These are phyloP conservation scores for Electrona antarctica DNA, from an alignment of 2,113 vertebrate genomes.

Conservation along the genomic window DNA sequence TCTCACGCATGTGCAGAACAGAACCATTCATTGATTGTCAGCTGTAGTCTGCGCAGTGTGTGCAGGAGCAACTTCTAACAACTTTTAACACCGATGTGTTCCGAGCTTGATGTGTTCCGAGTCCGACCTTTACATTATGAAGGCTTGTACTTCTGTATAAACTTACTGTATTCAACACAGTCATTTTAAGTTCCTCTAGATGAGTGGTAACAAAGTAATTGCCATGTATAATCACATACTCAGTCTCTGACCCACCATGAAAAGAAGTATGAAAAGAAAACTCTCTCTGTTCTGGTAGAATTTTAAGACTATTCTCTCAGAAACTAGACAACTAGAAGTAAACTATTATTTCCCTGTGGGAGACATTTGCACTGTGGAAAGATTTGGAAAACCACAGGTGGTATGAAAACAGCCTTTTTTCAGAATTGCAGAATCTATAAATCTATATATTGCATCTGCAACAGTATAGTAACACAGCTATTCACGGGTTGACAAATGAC, in stretches of 20 bases:
- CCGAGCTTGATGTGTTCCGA: too few relatives aligned
- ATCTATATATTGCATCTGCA: constrained; percentile 12
- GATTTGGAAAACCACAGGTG: not conserved
- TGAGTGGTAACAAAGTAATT: not conserved
- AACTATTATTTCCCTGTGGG: constrained; percentile 20
- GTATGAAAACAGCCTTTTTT: not conserved
- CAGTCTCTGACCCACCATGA: constrained; percentile 5
- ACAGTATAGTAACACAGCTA: constrained; percentile 11
- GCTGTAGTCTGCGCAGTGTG: too few relatives aligned
- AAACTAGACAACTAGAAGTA: constrained; percentile 22
- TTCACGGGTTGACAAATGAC: constrained; percentile 21
- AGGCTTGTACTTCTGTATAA: too few relatives aligned
- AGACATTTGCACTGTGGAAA: not conserved
- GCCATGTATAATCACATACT: constrained; percentile 1
- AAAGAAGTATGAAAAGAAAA: constrained; percentile 14
- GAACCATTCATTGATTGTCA: too few relatives aligned
- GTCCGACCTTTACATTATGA: too few relatives aligned
- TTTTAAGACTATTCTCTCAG: constrained; percentile 24
- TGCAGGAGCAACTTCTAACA: too few relatives aligned
- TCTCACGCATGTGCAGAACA: too few relatives aligned
- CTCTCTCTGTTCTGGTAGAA: constrained; percentile 23
- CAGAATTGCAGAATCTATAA: not conserved
- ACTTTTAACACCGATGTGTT: too few relatives aligned
- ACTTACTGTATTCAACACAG: too few relatives aligned
- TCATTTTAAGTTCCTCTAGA: constrained; percentile 1